Evolutionary conservation across 2,888 invertebrate genomes (phyloP).

Genomic region (Andrena chrysosceles): DNA sequence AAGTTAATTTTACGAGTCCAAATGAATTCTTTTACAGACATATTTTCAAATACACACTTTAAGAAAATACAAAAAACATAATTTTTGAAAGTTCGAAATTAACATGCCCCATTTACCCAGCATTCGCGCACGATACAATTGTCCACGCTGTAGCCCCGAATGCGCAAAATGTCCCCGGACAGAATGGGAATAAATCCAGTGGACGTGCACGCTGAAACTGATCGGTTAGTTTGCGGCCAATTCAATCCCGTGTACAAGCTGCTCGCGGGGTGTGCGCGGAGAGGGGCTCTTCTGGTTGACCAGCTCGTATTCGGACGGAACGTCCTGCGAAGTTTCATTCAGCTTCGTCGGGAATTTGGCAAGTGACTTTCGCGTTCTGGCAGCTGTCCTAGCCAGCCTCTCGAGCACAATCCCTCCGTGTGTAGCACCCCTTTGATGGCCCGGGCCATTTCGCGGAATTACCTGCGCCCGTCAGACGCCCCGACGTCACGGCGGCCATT

Average conservation of each 20-base stretch:
- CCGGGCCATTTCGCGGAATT: slow-evolving; percentile 34
- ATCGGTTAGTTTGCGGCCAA: slow-evolving; percentile 43
- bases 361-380: slow-evolving; percentile 37
- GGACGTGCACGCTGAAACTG: slow-evolving; percentile 36
- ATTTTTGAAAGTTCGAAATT: no score
- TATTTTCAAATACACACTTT: no score
- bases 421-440: background rate
- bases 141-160: no score
- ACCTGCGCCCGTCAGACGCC: slow-evolving; percentile 37
- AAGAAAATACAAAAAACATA: no score
- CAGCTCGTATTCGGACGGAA: slow-evolving; percentile 1
- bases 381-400: slow-evolving; percentile 41
- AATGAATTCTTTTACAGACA: no score
- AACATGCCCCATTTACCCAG: background rate
- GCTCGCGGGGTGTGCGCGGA: background rate
- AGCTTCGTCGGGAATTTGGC: slow-evolving; percentile 46
- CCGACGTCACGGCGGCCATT: slow-evolving; percentile 13
- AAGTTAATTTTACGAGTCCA: no score
- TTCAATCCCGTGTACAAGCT: slow-evolving; percentile 15
- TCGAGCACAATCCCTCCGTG: slow-evolving; percentile 14
- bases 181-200: slow-evolving; percentile 4
- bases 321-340: slow-evolving; percentile 42
- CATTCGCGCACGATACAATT: background rate
- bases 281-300: slow-evolving; percentile 14
- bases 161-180: background rate